A percentile compares a stretch with the other conserved stretches of the same genome.
These are phyloP conservation scores for Pungitius pungitius DNA, from an alignment of 2,113 vertebrate species.

Conservation along the genomic window DNA sequence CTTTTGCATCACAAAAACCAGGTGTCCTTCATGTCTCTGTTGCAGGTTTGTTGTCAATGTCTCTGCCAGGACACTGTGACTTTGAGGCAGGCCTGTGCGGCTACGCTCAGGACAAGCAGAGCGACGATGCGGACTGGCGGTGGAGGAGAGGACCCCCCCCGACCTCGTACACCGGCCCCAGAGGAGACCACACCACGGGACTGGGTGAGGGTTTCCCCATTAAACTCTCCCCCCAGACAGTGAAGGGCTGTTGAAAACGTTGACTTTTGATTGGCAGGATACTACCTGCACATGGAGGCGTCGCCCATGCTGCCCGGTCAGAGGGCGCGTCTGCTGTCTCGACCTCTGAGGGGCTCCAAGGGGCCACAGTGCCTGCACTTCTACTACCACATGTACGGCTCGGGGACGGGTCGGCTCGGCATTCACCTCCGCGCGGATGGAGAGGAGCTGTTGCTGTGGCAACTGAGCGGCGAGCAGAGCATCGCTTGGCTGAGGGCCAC, in stretches of 20 bases:
- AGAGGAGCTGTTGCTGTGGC: constrained; percentile 85
- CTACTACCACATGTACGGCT: constrained; percentile 95
- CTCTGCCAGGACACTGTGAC: constrained; percentile 86
- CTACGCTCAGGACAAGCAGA: constrained; percentile 86
- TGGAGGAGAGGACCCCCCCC: constrained; percentile 88
- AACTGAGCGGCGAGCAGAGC: constrained; percentile 88
- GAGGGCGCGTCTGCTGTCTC: constrained; percentile 83
- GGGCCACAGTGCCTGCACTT: constrained; percentile 89
- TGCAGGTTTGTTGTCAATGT: constrained; percentile 70
- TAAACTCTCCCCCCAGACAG: not conserved
- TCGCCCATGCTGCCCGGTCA: constrained; percentile 90
- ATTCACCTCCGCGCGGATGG: constrained; percentile 80
- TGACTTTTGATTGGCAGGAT: constrained; percentile 77
- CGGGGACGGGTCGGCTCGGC: constrained; percentile 87
- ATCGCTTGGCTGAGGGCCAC: constrained; percentile 88
- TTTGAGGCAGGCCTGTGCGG: constrained; percentile 89
- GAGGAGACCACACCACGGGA: constrained; percentile 93
- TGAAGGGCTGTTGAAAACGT: not conserved
- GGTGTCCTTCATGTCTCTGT: not conserved
- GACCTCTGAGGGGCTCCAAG: constrained; percentile 80
- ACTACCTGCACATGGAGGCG: constrained; percentile 94
- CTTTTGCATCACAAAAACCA: too few species aligned
- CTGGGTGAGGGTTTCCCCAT: constrained; percentile 84
- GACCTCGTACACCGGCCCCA: constrained; percentile 93
- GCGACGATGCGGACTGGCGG: constrained; percentile 86